Percentiles rank a stretch among this genome's conserved stretches.
Evolutionary conservation across 2,113 vertebrate genomes (phyloP).

Genomic region (Notothenia coriiceps): DNA sequence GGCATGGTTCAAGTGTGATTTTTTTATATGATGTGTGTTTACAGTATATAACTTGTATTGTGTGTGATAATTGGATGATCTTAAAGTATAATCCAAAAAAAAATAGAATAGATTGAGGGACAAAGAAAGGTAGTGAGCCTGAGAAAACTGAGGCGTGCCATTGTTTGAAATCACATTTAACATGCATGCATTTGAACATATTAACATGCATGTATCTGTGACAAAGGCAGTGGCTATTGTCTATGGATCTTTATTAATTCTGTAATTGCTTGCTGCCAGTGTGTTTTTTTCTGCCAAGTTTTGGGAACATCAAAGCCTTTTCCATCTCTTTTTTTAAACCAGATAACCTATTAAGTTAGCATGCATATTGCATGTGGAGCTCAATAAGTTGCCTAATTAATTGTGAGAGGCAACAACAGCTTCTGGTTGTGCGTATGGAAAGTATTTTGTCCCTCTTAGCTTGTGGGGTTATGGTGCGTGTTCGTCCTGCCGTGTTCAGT

Average conservation of each 20-base stretch:
- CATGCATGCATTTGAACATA: constrained; percentile 74
- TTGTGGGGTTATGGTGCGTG: constrained; percentile 38
- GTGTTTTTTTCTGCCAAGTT: constrained; percentile 84
- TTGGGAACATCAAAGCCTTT: constrained; percentile 85
- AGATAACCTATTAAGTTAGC: constrained; percentile 83
- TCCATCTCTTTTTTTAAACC: constrained; percentile 57
- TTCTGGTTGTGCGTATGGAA: constrained; percentile 61
- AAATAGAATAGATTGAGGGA: constrained; percentile 31
- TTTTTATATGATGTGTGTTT: neutral
- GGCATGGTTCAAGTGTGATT: neutral
- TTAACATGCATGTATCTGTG: constrained; percentile 82
- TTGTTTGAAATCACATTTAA: constrained; percentile 64
- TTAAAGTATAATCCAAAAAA: constrained; percentile 27
- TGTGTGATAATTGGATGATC: neutral
- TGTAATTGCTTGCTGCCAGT: constrained; percentile 77
- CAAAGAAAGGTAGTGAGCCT: constrained; percentile 34
- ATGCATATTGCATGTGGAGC: constrained; percentile 82
- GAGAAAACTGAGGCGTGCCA: constrained; percentile 42
- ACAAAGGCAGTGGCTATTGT: constrained; percentile 75
- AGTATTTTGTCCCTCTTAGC: constrained; percentile 58
- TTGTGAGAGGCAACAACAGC: constrained; percentile 70
- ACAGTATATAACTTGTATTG: neutral
- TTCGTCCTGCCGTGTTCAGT: constrained; percentile 8
- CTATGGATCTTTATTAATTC: constrained; percentile 84
- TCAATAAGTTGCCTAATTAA: constrained; percentile 82